Conservation (phyloP, 2,797 vertebrate genomes). For the Poeciliopsis infans region DNA sequence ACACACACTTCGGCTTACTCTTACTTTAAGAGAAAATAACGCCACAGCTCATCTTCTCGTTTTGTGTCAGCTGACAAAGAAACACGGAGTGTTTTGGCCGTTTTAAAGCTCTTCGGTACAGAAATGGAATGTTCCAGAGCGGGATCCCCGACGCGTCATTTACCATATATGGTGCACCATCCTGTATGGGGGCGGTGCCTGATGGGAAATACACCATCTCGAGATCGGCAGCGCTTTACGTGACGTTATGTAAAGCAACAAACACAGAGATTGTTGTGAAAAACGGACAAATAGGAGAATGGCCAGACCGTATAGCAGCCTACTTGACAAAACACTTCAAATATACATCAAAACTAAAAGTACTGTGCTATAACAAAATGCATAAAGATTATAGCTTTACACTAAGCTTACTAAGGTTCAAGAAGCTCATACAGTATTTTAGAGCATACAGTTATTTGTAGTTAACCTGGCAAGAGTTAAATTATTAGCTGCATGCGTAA, state of each 20-base stretch:
- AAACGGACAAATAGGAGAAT: slow-evolving; percentile 54
- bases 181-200: slow-evolving; percentile 86
- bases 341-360: background rate
- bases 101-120: background rate
- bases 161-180: slow-evolving; percentile 98
- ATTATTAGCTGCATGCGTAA: background rate
- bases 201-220: slow-evolving; percentile 73
- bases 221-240: slow-evolving; percentile 54
- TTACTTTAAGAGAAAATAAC: accelerated
- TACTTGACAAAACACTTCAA: slow-evolving; percentile 36
- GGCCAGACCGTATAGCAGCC: slow-evolving; percentile 29
- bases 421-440: background rate
- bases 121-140: slow-evolving; percentile 76
- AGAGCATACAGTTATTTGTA: background rate
- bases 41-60: accelerated
- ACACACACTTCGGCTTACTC: accelerated
- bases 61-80: background rate
- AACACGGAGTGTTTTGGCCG: background rate
- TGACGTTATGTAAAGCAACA: slow-evolving; percentile 76
- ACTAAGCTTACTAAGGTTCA: background rate
- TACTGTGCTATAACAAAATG: background rate
- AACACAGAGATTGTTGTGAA: slow-evolving; percentile 66
- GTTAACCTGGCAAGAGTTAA: background rate
- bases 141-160: slow-evolving; percentile 95
- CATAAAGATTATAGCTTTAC: background rate